Base-by-base conservation (phyloP, 2,888 invertebrate genomes). In the Polia nebulosa region DNA sequence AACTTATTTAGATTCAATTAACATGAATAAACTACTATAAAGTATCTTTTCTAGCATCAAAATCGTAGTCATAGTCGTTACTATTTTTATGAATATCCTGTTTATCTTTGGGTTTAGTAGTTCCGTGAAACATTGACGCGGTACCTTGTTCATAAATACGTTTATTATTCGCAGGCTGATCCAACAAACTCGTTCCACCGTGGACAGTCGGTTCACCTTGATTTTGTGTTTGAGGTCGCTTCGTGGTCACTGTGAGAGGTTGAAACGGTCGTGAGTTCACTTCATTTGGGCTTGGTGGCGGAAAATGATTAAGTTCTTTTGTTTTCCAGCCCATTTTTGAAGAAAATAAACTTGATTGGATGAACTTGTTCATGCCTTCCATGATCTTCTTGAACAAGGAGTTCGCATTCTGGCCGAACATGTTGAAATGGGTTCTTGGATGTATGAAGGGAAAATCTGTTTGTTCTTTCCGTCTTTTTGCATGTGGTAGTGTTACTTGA, bases 181-280 rank as follows among this genome's bases (percentile, higher is more conserved):
- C 62, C 20, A 59, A 49, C 29, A 76, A 80, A 82, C 80, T 55
- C 61, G 83, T 76, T 82, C 60, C 56, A 29, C 58, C 27, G 67
- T 72, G 64, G 68, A 56, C 55, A 67, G 45, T 61, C 58, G 36
- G 53, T 49, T 80, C 59, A 80, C 83, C 82, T 83, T 82, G 82
- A 68, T 73, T 29, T 59, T 62, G 65, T 63, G 39, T 41, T 56
- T 65, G 67, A 73, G 82, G 69, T 72, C 58, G 79, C 22, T 22
- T 61, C 47, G 56, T 66, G 76, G 51, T 67, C 45, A 61, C 63
- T 27, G 51, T 56, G 63, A 27, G 47, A 79, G 55, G 56, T 75
- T 49, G 64, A 72, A 64, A 61, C 25, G 62, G 56, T 32, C n/a
- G 49, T 15, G 52, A 58, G 29, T 44, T 55, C 15, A 41, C 32